Evolutionary conservation across 2,113 vertebrate genomes (phyloP).

Genomic region (Mesoclemmys tuberculata): DNA sequence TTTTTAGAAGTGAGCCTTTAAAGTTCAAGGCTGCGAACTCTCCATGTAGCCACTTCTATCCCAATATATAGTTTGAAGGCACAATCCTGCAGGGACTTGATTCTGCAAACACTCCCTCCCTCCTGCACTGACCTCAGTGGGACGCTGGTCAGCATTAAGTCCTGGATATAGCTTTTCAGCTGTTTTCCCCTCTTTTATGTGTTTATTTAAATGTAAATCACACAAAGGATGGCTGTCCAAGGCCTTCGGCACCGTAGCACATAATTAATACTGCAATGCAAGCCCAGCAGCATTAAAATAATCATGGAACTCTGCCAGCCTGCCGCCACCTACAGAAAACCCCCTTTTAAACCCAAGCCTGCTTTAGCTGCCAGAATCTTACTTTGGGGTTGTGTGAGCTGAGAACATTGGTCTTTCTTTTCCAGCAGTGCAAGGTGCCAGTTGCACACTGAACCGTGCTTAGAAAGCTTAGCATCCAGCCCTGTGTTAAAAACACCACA

Average conservation of each 20-base stretch:
- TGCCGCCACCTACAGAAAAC: background rate
- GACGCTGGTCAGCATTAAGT: too few species aligned
- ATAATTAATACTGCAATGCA: background rate
- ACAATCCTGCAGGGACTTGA: background rate
- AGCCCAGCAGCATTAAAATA: background rate
- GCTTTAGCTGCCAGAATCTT: conserved; percentile 4
- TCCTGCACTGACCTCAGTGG: too few species aligned
- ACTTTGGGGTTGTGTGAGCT: background rate
- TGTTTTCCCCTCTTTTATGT: background rate
- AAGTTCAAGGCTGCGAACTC: background rate
- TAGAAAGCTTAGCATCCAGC: background rate
- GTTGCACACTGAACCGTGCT: background rate
- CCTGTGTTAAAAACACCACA: background rate
- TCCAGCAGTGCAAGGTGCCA: background rate
- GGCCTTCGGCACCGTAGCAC: background rate
- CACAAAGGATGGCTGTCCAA: background rate
- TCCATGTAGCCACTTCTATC: background rate
- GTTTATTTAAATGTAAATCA: background rate
- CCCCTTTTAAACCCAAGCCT: background rate
- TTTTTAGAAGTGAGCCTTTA: background rate
- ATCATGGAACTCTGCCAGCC: background rate
- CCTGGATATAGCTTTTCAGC: rapidly evolving
- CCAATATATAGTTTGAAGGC: rapidly evolving
- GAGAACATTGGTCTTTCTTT: background rate
- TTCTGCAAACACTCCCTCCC: too few species aligned